Percentiles rank a stretch among this genome's conserved stretches.
Conservation (phyloP, 2,113 vertebrate genomes). For the Mustelus asterias region DNA sequence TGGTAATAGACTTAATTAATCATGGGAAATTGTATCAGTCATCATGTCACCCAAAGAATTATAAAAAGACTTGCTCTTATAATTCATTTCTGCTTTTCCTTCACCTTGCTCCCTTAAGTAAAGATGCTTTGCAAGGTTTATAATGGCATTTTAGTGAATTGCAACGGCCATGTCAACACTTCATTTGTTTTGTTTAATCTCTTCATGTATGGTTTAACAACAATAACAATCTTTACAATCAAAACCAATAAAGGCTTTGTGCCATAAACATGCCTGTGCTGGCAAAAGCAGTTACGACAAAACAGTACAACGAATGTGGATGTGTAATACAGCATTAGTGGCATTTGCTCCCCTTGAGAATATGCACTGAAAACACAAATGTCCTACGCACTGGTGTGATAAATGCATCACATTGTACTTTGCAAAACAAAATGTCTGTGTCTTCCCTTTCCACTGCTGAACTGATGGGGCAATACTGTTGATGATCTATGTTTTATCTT, state of each 20-base stretch:
- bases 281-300: background rate
- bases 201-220: background rate
- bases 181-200: background rate
- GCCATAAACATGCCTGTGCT: background rate
- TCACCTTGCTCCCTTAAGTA: background rate
- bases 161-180: background rate
- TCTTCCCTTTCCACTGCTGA: background rate
- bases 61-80: background rate
- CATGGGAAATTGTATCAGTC: background rate
- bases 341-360: background rate
- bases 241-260: background rate
- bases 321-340: background rate
- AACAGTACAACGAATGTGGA: background rate
- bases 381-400: background rate
- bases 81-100: background rate
- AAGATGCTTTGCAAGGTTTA: background rate
- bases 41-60: background rate
- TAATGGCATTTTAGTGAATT: background rate
- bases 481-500: background rate
- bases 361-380: background rate
- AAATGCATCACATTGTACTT: background rate
- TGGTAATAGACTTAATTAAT: slow-evolving; percentile 25
- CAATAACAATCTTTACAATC: background rate
- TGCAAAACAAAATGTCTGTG: background rate
- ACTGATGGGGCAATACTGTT: background rate